Base-by-base conservation (phyloP, 2,797 vertebrate genomes). In the Pipistrellus pygmaeus region DNA sequence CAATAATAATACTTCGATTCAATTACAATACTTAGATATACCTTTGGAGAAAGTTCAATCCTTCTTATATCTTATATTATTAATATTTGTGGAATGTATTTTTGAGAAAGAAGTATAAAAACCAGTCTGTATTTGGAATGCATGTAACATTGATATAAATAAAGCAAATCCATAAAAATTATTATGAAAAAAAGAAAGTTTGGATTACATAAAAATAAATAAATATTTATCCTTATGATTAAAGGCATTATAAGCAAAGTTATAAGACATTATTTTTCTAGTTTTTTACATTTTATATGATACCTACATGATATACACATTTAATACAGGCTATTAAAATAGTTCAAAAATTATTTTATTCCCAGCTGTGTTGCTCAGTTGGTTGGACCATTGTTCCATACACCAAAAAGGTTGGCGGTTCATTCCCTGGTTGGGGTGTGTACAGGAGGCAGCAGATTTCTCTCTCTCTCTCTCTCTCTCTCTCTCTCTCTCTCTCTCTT, bases 61-160 rank as follows among this genome's bases (percentile, higher is more conserved):
- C 25, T 6, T 66, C 11, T 83, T 81, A 72, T 72, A 69, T 69
- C 62, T 55, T 62, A 57, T 27, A 62, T 73, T 15, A 71, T 57
- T 85, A 72, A 32, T 68, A 38, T 73, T 89, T 80, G n/a, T 64
- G 2, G 57, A 92, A 86, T 85, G 21, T 75, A 51, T 71, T 78
- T 69, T 83, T 89, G 64, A 96, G 66, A 64, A 51, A 35, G n/a
- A 76, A 57, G 25, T 44, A 72, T 60, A 85, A 90, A 88, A 92
- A 90, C 1, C 17, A n/a, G 25, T 46, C 14, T 92, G 20, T 15
- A 38, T 48, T 21, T 78, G 35, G 15, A 38, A 46, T n/a, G 25
- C 6, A 25, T 32, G 64, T n/a, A 27, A 57, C 13, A 48, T 46
- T 73, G 13, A 72, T 87, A 11, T 2, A 73, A 85, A 38, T 55